Percentiles rank a stretch among this genome's conserved stretches.
phyloP scores from a whole-genome alignment of 2,888 invertebrate genomes.

The Neoascia interrupta region DNA sequence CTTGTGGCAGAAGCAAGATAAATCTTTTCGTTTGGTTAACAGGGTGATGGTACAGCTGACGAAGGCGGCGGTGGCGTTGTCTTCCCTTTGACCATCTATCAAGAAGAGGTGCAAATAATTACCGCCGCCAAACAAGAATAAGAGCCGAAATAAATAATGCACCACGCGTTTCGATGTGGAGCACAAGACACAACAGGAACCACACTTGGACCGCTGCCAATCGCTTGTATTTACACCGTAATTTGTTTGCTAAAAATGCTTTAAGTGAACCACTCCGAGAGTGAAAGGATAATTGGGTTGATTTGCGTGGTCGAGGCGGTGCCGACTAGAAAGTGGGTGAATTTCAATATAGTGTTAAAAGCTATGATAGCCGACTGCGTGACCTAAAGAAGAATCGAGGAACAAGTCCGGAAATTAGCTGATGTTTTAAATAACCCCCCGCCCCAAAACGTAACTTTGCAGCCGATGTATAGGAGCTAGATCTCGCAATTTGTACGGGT shows the following conservation, averaged over 20 bases:
- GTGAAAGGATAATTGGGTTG: constrained; percentile 55
- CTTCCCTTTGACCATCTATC: constrained; percentile 39
- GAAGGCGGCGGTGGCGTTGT: constrained; percentile 9
- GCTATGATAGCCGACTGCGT: not conserved
- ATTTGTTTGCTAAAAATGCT: constrained; percentile 62
- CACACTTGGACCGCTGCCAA: constrained; percentile 54
- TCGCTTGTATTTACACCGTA: constrained; percentile 57
- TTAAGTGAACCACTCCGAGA: constrained; percentile 23
- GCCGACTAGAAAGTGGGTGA: not conserved
- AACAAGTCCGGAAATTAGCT: too few relatives aligned
- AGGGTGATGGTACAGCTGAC: too few relatives aligned
- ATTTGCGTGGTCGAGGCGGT: not conserved
- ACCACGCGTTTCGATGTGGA: constrained; percentile 48
- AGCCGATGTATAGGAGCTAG: too few relatives aligned
- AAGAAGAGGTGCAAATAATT: constrained; percentile 47
- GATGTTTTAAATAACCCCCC: too few relatives aligned
- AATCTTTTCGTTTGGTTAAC: constrained; percentile 41
- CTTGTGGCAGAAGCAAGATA: constrained; percentile 21
- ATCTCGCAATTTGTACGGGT: too few relatives aligned
- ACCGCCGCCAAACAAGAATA: constrained; percentile 47
- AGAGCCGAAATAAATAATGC: constrained; percentile 53
- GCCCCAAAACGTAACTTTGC: too few relatives aligned
- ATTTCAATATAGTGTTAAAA: too few relatives aligned
- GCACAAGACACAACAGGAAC: constrained; percentile 55
- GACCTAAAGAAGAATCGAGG: too few relatives aligned